Evolutionary conservation across 2,797 vertebrate species (phyloP).

Genomic region (Coluber constrictor): DNA sequence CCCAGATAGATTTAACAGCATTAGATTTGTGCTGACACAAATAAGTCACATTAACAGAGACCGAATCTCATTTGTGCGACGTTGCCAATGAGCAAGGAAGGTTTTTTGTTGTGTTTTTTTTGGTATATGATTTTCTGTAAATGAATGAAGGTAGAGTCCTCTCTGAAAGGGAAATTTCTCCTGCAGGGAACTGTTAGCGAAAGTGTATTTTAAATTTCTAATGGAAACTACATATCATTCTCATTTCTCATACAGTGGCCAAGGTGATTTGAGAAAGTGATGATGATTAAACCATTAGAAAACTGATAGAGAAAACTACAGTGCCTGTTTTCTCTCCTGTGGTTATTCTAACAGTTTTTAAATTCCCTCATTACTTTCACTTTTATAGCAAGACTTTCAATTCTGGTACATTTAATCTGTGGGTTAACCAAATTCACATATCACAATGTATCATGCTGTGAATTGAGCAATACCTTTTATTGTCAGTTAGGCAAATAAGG

Average conservation of each 20-base stretch:
- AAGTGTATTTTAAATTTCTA: not conserved
- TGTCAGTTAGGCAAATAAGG: not conserved
- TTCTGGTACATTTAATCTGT: not conserved
- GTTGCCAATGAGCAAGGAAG: not conserved
- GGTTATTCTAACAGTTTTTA: slow-evolving; percentile 2
- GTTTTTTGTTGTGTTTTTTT: not conserved
- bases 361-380: not conserved
- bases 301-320: not conserved
- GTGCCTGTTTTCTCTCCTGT: not conserved
- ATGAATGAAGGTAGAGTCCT: not conserved
- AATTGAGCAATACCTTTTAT: not conserved
- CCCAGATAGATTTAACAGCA: not conserved
- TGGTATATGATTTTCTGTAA: not conserved
- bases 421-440: not conserved
- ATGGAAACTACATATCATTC: not conserved
- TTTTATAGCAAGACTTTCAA: not conserved
- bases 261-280: not conserved
- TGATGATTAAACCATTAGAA: not conserved
- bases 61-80: not conserved
- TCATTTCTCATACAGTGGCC: not conserved
- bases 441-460: not conserved
- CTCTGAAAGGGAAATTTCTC: not conserved
- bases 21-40: not conserved
- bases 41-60: not conserved
- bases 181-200: not conserved